phyloP scores from a whole-genome alignment of 2,888 invertebrate genomes.

The Leucophenga maculata region DNA sequence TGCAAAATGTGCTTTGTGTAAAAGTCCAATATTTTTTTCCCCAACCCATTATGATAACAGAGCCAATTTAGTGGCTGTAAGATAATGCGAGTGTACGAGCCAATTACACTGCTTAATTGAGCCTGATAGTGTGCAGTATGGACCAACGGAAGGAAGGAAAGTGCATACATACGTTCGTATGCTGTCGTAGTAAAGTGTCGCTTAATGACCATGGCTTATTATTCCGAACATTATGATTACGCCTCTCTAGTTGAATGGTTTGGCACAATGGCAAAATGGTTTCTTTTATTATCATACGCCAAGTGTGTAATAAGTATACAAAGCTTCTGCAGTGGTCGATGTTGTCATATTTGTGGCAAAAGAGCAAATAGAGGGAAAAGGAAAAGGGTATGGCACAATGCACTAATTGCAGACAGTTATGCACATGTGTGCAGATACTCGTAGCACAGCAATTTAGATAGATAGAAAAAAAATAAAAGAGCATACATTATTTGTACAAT shows the following conservation, averaged over 20 bases:
- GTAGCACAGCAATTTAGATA: constrained; percentile 4
- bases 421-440: constrained; percentile 23
- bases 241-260: not conserved
- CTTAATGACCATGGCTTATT: constrained; percentile 56
- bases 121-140: too few species aligned
- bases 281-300: constrained; percentile 27
- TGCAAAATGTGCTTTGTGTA: too few species aligned
- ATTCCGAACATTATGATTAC: constrained; percentile 33
- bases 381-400: not conserved
- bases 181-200: constrained; percentile 55
- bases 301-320: constrained; percentile 10
- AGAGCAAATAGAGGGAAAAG: not conserved
- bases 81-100: constrained; percentile 48
- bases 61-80: constrained; percentile 60
- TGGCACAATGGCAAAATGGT: constrained; percentile 27
- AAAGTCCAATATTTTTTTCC: constrained; percentile 3
- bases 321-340: not conserved
- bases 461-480: too few species aligned
- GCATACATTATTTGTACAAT: too few species aligned
- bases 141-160: too few species aligned
- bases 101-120: not conserved
- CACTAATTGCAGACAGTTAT: constrained; percentile 16
- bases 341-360: not conserved
- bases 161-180: not conserved
- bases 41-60: constrained; percentile 47